Evolutionary conservation across 1,140 invertebrate species (phyloP).

Genomic region (Macrobrachium rosenbergii): DNA sequence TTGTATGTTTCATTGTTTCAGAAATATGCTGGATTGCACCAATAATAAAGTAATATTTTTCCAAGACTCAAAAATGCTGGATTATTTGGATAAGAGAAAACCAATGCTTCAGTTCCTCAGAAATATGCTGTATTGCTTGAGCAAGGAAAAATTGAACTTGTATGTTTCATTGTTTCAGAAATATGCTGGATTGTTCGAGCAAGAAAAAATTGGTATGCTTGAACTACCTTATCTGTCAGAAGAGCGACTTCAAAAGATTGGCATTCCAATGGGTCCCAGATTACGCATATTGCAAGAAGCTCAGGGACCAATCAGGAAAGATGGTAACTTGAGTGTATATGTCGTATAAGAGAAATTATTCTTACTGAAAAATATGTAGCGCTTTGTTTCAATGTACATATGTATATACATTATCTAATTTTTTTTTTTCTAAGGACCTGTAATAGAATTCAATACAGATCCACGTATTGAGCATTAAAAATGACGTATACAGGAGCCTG

Average conservation of each 20-base stretch:
- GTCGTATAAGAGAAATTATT: constrained; percentile 69
- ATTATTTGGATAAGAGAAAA: neutral
- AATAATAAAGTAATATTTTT: no score
- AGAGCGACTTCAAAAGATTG: constrained; percentile 88
- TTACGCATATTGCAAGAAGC: constrained; percentile 92
- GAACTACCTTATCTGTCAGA: constrained; percentile 93
- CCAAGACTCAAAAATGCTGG: neutral
- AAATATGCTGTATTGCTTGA: neutral
- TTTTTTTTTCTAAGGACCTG: no score
- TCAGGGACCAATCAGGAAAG: constrained; percentile 73
- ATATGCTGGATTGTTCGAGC: constrained; percentile 88
- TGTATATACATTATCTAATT: no score
- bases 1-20: constrained; percentile 70
- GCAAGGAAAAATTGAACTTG: neutral
- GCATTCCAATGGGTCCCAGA: constrained; percentile 89
- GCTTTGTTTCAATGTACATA: neutral
- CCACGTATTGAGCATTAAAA: no score
- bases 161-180: constrained; percentile 76
- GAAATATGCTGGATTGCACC: constrained; percentile 73
- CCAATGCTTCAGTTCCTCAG: neutral
- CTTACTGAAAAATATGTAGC: neutral
- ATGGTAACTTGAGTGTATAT: constrained; percentile 72
- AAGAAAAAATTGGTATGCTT: constrained; percentile 90
- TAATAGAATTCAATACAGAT: no score
- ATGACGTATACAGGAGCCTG: no score